Evolutionary conservation across 2,797 vertebrate genomes (phyloP).

Genomic region (Bradypus variegatus): DNA sequence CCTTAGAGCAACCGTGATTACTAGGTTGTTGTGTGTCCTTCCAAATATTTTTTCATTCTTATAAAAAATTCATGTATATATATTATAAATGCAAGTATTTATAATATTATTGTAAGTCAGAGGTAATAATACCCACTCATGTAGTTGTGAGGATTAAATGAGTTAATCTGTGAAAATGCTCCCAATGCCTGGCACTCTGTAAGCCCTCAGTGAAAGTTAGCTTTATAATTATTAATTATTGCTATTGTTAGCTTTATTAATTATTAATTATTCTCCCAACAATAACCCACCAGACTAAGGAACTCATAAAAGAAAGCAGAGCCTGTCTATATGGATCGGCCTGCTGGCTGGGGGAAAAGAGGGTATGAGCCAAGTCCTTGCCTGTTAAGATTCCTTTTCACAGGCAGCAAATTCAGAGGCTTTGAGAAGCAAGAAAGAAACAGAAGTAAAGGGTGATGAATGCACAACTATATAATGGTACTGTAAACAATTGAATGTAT

Average conservation of each 20-base stretch:
- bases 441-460: not conserved
- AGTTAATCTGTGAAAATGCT: not conserved
- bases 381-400: not conserved
- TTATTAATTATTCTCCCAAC: not conserved
- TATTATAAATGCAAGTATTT: not conserved
- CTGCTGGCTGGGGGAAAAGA: not conserved
- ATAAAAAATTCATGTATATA: not conserved
- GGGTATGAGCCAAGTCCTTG: not conserved
- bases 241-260: not conserved
- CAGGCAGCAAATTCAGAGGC: not conserved
- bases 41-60: not conserved
- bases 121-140: not conserved
- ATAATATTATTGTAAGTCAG: not conserved
- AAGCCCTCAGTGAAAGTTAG: constrained; percentile 1
- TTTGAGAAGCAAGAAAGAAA: not conserved
- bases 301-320: not conserved
- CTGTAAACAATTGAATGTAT: no score
- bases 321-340: not conserved
- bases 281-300: not conserved
- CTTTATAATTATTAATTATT: constrained; percentile 12
- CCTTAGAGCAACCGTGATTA: not conserved
- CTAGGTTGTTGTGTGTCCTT: not conserved
- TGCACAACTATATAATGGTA: no score
- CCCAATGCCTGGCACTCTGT: not conserved
- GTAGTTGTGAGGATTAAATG: not conserved